Conservation (phyloP, 2,113 vertebrate genomes). For the Gymnogyps californianus region DNA sequence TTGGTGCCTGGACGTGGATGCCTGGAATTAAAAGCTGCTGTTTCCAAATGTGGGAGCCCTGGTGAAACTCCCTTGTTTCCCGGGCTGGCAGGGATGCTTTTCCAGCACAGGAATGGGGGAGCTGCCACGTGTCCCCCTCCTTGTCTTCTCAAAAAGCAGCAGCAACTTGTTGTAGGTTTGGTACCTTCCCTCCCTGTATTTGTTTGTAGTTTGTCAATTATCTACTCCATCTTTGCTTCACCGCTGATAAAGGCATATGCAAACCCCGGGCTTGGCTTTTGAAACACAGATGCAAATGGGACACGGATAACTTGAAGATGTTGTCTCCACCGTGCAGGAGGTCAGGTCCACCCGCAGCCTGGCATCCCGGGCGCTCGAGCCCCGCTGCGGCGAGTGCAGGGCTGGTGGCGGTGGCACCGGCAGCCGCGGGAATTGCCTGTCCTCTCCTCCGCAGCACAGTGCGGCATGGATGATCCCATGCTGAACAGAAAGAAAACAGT, state of each 20-base stretch:
- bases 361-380: accelerated
- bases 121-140: accelerated
- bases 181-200: neutral
- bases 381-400: neutral
- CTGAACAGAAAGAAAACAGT: no score
- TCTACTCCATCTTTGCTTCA: neutral
- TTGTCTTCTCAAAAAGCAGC: accelerated
- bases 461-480: accelerated
- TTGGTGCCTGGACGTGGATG: neutral
- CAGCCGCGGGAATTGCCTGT: accelerated
- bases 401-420: neutral
- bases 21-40: neutral
- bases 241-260: neutral
- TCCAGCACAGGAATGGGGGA: neutral
- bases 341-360: neutral
- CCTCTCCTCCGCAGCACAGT: neutral
- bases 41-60: neutral
- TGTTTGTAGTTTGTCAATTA: neutral
- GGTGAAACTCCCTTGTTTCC: neutral
- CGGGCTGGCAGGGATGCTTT: neutral
- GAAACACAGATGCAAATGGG: neutral
- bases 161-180: accelerated
- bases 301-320: accelerated
- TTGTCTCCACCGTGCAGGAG: neutral
- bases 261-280: neutral